phyloP scores from a whole-genome alignment of 37 sponge, comb jelly and placozoan genomes.

The Cliona cf. orientalis region DNA sequence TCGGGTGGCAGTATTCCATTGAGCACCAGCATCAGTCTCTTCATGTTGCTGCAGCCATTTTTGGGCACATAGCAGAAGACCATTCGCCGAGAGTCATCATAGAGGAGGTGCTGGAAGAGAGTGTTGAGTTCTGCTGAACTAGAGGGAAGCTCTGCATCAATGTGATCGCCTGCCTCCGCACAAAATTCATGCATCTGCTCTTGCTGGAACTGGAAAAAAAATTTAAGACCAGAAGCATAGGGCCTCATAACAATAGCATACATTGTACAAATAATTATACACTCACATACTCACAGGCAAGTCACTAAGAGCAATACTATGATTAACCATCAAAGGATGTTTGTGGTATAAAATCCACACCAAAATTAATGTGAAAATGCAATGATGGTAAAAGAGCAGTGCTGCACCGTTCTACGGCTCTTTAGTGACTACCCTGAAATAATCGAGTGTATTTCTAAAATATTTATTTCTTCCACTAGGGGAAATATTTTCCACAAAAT shows the following conservation, averaged over 20 bases:
- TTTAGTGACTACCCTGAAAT: too few relatives aligned
- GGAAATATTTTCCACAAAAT: too few relatives aligned
- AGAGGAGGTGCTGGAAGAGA: slow-evolving; percentile 56
- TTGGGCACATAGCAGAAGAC: slow-evolving; percentile 74
- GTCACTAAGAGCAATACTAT: too few relatives aligned
- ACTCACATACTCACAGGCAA: too few relatives aligned
- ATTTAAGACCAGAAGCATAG: not conserved
- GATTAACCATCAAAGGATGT: too few relatives aligned
- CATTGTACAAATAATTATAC: not conserved
- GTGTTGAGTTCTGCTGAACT: not conserved
- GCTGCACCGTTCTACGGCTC: too few relatives aligned
- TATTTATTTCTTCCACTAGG: too few relatives aligned
- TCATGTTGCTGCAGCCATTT: slow-evolving; percentile 67
- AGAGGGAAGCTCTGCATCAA: not conserved
- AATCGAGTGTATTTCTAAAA: too few relatives aligned
- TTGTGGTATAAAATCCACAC: too few relatives aligned
- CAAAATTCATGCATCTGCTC: slow-evolving; percentile 5
- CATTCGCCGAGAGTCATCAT: slow-evolving; percentile 54
- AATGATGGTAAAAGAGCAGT: too few relatives aligned
- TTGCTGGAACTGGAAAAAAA: slow-evolving; percentile 16
- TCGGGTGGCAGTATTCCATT: slow-evolving; percentile 53
- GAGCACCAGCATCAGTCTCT: slow-evolving; percentile 51
- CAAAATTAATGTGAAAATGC: too few relatives aligned
- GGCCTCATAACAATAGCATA: not conserved
- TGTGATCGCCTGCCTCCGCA: not conserved